Evolutionary conservation across 2,888 invertebrate genomes (phyloP), one percentile per base, ranked within the genome.

Genomic region (Sycophila texana): DNA sequence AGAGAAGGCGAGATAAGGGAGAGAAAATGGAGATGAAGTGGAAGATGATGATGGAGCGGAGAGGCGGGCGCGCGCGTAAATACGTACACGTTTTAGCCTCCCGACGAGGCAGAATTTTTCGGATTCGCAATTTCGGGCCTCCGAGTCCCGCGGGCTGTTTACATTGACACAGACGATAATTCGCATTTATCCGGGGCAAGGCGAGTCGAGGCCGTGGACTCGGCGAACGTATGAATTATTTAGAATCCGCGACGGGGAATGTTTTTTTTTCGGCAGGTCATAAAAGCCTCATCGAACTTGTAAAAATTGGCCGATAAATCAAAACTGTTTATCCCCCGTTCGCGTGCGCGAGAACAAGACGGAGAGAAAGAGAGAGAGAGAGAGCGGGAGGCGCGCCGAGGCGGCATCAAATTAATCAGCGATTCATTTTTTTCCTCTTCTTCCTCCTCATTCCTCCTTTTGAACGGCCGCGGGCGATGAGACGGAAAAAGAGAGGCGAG

Each of bases 1-100:
- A 65, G 63, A 60, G 51, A 71, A 58, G 26, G 60, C 26, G 47
- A 63, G 72, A 77, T 51, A 67, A 73, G 67, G 58, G 81, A 71
- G 74, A 81, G 83, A 80, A 83, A 84, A 84, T 85, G 85, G 85
- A 85, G 78, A 80, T 53, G 81, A 65, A 81, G 79, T 71, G 65
- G 61, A 77, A 81, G 80, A 80, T 72, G 72, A 83, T 71, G 81
- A 82, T 79, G 74, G 75, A 73, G 77, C 74, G 49, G 57, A 65
- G n/a, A 39, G 13, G 61, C 51, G 60, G 57, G 65, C 63, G 51
- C 51, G 75, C 39, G 76, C 68, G 58, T 30, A 74, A 53, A 66
- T 71, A 72, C 58, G 74, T 60, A 13, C 60, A 18, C n/a, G 12
- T 60, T 22, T 60, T 60, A 14, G 39, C 39, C 39, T 7, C 1